A percentile compares a stretch with the other conserved stretches of the same genome.
Conservation (phyloP, 2,113 vertebrate species). For the Siniperca knerii region DNA sequence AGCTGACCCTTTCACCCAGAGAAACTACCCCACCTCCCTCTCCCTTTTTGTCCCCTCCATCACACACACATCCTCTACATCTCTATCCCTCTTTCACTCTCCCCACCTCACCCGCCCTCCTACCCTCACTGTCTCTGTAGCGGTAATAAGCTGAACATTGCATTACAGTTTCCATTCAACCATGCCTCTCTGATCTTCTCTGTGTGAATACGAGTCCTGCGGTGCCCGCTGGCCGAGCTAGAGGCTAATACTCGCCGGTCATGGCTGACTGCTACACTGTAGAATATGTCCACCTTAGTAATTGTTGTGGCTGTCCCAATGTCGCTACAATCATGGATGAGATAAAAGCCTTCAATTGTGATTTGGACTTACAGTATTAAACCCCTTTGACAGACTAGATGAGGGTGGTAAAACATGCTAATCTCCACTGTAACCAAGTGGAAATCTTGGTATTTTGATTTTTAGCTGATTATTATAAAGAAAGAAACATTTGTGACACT, state of each 20-base stretch:
- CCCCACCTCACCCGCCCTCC: neutral
- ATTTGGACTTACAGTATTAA: neutral
- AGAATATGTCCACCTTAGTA: conserved; percentile 57
- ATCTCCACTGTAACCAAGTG: neutral
- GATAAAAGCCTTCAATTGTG: conserved; percentile 29
- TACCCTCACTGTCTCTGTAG: conserved; percentile 25
- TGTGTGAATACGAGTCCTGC: conserved; percentile 53
- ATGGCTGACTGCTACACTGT: conserved; percentile 48
- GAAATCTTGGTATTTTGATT: neutral
- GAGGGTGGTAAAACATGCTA: neutral
- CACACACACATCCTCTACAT: conserved; percentile 44
- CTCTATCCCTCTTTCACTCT: conserved; percentile 43
- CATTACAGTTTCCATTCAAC: conserved; percentile 77
- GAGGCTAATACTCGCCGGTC: conserved; percentile 48
- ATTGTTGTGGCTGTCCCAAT: conserved; percentile 30
- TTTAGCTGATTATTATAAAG: neutral
- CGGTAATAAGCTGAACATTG: conserved; percentile 73
- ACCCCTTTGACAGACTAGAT: neutral
- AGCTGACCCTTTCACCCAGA: conserved; percentile 1
- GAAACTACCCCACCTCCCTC: neutral
- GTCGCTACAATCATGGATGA: conserved; percentile 8
- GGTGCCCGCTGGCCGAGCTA: conserved; percentile 35
- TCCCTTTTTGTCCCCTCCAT: conserved; percentile 19
- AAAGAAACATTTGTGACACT: neutral
- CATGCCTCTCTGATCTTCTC: conserved; percentile 66